Conservation (phyloP, 2,797 vertebrate species). For the Poliocrania exsul region DNA sequence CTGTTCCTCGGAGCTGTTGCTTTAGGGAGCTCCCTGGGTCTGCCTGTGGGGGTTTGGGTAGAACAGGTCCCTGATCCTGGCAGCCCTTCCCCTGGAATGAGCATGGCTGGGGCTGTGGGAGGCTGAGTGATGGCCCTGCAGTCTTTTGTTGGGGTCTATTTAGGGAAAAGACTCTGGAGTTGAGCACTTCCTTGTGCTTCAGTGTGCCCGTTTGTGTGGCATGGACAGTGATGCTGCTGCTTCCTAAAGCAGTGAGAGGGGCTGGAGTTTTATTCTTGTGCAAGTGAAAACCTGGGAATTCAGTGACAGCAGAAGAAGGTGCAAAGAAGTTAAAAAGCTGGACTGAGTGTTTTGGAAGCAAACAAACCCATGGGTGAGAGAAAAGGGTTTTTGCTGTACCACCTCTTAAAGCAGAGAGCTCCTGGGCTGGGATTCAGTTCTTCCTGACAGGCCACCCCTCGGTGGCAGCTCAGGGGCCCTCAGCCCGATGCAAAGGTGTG, state of each 20-base stretch:
- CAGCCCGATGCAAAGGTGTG: neutral
- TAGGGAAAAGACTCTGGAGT: neutral
- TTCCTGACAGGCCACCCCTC: neutral
- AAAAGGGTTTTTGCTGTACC: neutral
- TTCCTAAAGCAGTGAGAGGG: accelerated
- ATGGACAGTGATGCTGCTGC: accelerated
- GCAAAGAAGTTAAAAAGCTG: accelerated
- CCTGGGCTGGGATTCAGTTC: neutral
- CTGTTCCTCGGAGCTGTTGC: neutral
- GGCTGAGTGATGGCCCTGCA: neutral
- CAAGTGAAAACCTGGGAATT: neutral
- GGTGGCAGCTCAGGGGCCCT: neutral
- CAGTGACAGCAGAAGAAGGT: accelerated
- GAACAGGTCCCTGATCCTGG: neutral
- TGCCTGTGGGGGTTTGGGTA: neutral
- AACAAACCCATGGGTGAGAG: neutral
- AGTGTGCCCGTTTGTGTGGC: neutral
- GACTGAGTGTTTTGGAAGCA: neutral
- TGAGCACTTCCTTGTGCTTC: accelerated
- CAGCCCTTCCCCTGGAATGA: neutral
- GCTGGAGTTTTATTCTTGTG: neutral
- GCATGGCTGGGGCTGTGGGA: neutral
- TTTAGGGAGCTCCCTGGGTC: neutral
- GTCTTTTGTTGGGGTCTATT: neutral
- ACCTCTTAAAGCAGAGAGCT: neutral